Evolutionary conservation across 2,888 invertebrate species (phyloP).

Genomic region (Busseola fusca): DNA sequence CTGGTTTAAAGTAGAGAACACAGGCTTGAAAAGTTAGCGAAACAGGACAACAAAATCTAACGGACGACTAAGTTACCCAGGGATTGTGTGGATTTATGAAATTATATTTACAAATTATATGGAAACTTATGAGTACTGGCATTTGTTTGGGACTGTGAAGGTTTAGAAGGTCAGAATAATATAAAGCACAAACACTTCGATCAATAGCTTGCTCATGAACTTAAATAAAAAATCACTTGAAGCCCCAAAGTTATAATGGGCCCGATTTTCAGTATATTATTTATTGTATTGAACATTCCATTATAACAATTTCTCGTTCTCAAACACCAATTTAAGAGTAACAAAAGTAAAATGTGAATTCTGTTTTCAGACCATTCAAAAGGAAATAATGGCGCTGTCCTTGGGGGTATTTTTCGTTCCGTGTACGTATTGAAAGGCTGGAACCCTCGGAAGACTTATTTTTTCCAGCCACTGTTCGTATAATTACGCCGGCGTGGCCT

Average conservation of each 20-base stretch:
- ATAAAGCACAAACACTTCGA: conserved; percentile 6
- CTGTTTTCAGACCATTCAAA: conserved; percentile 37
- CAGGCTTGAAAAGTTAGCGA: conserved; percentile 38
- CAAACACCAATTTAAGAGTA: conserved; percentile 31
- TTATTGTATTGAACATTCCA: conserved; percentile 15
- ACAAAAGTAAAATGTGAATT: conserved; percentile 37
- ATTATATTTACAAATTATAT: conserved; percentile 49
- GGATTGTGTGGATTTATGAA: conserved; percentile 40
- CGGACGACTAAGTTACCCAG: conserved; percentile 10
- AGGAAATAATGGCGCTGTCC: conserved; percentile 17
- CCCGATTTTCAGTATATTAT: conserved; percentile 14
- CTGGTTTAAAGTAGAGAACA: conserved; percentile 38
- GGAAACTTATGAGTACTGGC: conserved; percentile 34
- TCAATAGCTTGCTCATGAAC: neutral
- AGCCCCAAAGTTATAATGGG: neutral
- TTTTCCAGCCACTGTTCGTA: conserved; percentile 35
- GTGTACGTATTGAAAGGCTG: conserved; percentile 31
- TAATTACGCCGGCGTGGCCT: conserved; percentile 46
- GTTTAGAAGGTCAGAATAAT: conserved; percentile 23
- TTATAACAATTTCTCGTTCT: conserved; percentile 6
- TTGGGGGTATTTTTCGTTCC: conserved; percentile 32
- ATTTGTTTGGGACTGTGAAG: conserved; percentile 13
- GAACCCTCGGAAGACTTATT: conserved; percentile 20
- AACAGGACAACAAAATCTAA: conserved; percentile 47
- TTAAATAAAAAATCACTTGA: neutral